Evolutionary conservation across 2,888 invertebrate species (phyloP).

Genomic region (Drosophila trichaetosa): DNA sequence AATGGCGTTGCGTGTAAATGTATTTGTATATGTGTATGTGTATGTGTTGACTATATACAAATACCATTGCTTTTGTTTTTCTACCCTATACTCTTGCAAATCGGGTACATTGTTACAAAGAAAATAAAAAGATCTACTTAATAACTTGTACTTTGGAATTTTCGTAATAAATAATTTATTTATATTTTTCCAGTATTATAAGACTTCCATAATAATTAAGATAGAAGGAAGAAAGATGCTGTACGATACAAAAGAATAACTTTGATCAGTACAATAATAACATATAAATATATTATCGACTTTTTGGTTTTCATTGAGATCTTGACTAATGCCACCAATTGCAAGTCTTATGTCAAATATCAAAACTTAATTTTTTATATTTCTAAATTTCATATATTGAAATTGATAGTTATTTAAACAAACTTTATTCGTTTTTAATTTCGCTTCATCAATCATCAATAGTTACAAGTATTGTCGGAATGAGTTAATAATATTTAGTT

Average conservation of each 20-base stretch:
- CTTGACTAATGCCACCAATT: background rate
- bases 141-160: background rate
- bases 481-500: background rate
- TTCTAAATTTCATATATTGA: background rate
- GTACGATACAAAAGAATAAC: background rate
- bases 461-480: background rate
- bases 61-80: constrained; percentile 20
- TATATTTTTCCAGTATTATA: background rate
- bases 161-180: background rate
- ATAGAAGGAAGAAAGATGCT: background rate
- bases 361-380: background rate
- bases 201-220: background rate
- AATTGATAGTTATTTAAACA: background rate
- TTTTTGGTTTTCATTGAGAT: background rate
- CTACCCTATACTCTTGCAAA: background rate
- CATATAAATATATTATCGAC: background rate
- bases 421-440: background rate
- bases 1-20: constrained; percentile 19
- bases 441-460: background rate
- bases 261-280: background rate
- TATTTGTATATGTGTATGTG: background rate
- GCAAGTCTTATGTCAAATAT: background rate
- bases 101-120: background rate
- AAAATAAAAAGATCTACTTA: background rate
- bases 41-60: constrained; percentile 10